Base-by-base conservation (phyloP, 2,888 invertebrate species). In the Agonopterix subpropinquella region DNA sequence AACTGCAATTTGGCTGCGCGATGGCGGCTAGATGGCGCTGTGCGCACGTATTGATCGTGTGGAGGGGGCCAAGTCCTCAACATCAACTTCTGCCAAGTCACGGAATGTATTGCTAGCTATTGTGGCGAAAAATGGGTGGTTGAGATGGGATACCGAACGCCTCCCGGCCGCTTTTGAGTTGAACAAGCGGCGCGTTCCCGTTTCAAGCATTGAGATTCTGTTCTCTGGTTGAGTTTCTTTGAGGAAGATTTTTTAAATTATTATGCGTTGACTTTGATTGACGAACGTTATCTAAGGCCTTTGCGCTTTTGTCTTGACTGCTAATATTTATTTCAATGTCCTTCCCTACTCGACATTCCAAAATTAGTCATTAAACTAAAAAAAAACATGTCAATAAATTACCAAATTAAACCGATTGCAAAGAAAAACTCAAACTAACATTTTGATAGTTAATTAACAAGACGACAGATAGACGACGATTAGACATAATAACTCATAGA, bases 1-100 rank as follows among this genome's bases (percentile, higher is more conserved):
- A 87, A 88, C 68, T 88, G 87, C 81, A 86, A 88, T 87, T 88
- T 86, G 77, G 81, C 79, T 88, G 87, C 87, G 87, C 87, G 86
- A 77, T 79, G 76, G 76, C 62, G 60, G 73, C 70, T 85, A 85
- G 86, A 83, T 85, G 85, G 80, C 86, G 82, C 67, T 77, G 76
- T 74, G 87, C 87, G 86, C 87, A 83, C 64, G 81, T 88, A 88
- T 88, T 85, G 87, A 87, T 88, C 87, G 80, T 58, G 65, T 66
- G 63, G 70, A 69, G 72, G 78, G 75, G 81, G 82, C 80, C 81
- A 80, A 81, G 71, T 70, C 79, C 75, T 79, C 72, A 65, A 67
- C 78, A 74, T 76, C 75, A 79, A 77, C 75, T 85, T 85, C 76
- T 86, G 87, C 85, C 87, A 87, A 87, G 85, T 87, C 87, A 88